Evolutionary conservation across 2,888 invertebrate genomes (phyloP).

Genomic region (Cataglyphis albicans): DNA sequence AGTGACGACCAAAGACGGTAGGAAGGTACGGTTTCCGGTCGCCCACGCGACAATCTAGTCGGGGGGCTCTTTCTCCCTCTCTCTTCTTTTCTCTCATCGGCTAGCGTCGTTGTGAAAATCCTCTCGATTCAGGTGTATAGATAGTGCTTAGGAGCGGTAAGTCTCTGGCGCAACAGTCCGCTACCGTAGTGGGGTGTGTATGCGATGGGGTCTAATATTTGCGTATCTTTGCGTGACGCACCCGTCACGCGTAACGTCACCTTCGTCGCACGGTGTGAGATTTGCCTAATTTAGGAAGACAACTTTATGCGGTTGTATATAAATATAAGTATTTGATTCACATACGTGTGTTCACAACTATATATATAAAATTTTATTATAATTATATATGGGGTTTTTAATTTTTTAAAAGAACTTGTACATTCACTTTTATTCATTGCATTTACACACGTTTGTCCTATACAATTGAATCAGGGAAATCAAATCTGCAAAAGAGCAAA

Average conservation of each 20-base stretch:
- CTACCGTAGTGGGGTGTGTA: constrained; percentile 50
- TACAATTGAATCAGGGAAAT: not conserved
- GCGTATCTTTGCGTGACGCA: constrained; percentile 39
- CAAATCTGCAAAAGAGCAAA: not conserved
- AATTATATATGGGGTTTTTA: not conserved
- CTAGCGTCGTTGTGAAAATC: constrained; percentile 80
- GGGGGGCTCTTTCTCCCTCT: constrained; percentile 56
- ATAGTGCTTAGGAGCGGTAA: constrained; percentile 72
- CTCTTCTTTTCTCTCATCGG: constrained; percentile 62
- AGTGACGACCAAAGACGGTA: constrained; percentile 84
- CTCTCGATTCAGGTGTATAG: constrained; percentile 79
- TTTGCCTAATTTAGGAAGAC: constrained; percentile 17
- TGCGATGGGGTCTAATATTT: constrained; percentile 50
- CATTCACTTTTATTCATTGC: too few species aligned
- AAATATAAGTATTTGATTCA: not conserved
- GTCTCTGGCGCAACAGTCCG: constrained; percentile 78
- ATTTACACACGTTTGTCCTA: not conserved
- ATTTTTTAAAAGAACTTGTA: not conserved
- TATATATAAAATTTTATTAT: constrained; percentile 5
- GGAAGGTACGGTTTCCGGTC: constrained; percentile 88
- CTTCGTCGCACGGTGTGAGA: not conserved
- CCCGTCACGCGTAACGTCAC: constrained; percentile 14
- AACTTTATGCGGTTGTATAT: not conserved
- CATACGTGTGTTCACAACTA: not conserved
- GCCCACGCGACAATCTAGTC: constrained; percentile 83